phyloP scores from a whole-genome alignment of 2,888 invertebrate genomes.

The Magallana nippona region DNA sequence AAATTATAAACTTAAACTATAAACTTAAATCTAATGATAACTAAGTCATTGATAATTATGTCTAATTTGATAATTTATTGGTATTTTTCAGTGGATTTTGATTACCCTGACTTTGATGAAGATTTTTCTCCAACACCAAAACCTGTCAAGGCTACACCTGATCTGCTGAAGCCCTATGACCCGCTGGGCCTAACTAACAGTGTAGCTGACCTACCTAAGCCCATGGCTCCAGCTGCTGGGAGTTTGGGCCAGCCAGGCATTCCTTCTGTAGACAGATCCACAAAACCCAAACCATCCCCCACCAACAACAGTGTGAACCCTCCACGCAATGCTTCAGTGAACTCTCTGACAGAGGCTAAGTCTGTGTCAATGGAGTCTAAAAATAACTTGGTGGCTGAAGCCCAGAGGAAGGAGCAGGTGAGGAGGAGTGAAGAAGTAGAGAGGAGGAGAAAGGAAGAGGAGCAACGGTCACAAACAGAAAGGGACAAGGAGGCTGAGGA shows the following conservation, averaged over 20 bases:
- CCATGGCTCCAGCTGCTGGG: background rate
- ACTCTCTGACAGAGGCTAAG: background rate
- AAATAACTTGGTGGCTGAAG: background rate
- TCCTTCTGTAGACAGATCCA: constrained; percentile 60
- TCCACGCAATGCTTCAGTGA: background rate
- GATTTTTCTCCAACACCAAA: constrained; percentile 57
- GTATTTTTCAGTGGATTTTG: constrained; percentile 75
- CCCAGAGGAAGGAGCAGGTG: constrained; percentile 20
- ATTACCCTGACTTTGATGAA: constrained; percentile 78
- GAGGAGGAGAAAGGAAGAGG: constrained; percentile 60
- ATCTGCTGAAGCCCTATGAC: constrained; percentile 24
- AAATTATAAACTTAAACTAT: too few species aligned
- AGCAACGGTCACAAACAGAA: constrained; percentile 55
- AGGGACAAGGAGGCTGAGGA: constrained; percentile 63
- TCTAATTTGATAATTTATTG: too few species aligned
- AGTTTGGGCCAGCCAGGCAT: constrained; percentile 47
- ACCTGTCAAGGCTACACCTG: constrained; percentile 40
- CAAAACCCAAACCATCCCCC: constrained; percentile 54
- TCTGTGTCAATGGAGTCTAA: background rate
- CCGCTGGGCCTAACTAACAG: background rate
- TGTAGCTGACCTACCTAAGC: constrained; percentile 38
- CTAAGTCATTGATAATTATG: too few species aligned
- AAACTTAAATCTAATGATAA: too few species aligned
- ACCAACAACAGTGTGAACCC: background rate
- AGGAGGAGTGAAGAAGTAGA: constrained; percentile 49